Evolutionary conservation across 1,140 invertebrate genomes (phyloP).

Genomic region (Megalopta genalis): DNA sequence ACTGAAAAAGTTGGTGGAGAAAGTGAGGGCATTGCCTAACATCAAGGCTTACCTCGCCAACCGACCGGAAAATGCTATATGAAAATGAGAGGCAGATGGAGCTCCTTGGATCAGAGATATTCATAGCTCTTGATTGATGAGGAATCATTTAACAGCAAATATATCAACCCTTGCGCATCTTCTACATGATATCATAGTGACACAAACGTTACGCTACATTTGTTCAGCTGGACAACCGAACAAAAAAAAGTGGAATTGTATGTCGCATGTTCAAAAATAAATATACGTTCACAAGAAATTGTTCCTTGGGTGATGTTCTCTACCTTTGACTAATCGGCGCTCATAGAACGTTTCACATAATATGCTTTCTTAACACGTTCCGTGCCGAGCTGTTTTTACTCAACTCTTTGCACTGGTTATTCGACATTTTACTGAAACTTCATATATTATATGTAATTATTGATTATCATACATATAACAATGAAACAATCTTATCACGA

Average conservation of each 20-base stretch:
- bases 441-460: too few relatives aligned
- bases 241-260: neutral
- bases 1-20: slow-evolving; percentile 55
- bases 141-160: too few relatives aligned
- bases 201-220: neutral
- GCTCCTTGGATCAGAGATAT: too few relatives aligned
- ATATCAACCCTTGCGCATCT: neutral
- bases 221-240: neutral
- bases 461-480: too few relatives aligned
- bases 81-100: neutral
- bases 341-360: too few relatives aligned
- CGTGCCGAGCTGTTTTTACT: too few relatives aligned
- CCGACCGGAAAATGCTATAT: slow-evolving; percentile 79
- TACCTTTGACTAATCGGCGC: neutral
- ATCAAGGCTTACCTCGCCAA: slow-evolving; percentile 85
- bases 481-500: too few relatives aligned
- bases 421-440: too few relatives aligned
- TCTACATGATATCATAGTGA: neutral
- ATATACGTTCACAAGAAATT: neutral
- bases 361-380: too few relatives aligned
- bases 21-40: slow-evolving; percentile 80
- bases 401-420: too few relatives aligned
- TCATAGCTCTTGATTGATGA: neutral
- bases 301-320: neutral
- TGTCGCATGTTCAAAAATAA: neutral